Conservation (phyloP, 2,797 vertebrate species). For the Lophotriccus pileatus region DNA sequence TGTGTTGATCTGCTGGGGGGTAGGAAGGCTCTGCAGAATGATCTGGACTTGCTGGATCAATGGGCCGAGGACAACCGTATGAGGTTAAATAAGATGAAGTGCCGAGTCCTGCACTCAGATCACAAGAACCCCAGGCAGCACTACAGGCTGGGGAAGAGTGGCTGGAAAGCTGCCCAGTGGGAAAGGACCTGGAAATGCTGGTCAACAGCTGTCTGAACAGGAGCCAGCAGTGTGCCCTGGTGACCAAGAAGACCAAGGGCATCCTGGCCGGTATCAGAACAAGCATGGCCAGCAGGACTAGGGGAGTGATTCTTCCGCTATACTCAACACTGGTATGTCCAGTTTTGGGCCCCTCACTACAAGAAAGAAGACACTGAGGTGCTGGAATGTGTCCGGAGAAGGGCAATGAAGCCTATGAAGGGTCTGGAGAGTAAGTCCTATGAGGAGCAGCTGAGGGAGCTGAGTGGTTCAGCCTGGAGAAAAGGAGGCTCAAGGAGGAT, state of each 20-base stretch:
- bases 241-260: background rate
- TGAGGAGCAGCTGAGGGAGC: background rate
- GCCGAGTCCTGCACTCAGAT: background rate
- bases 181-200: background rate
- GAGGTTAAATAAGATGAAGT: background rate
- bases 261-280: background rate
- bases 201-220: background rate
- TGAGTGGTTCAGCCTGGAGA: background rate
- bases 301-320: background rate
- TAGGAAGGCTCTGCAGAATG: background rate
- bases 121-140: background rate
- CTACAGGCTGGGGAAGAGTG: background rate
- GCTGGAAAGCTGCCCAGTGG: background rate
- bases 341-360: background rate
- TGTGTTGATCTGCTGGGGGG: background rate
- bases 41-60: background rate
- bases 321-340: background rate
- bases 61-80: background rate
- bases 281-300: background rate
- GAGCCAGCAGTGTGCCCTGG: background rate
- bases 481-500: background rate
- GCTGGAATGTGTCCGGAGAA: background rate
- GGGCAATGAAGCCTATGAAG: background rate
- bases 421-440: background rate
- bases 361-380: background rate